Evolutionary conservation across 2,797 vertebrate species (phyloP).

Genomic region (Acanthornis magna): DNA sequence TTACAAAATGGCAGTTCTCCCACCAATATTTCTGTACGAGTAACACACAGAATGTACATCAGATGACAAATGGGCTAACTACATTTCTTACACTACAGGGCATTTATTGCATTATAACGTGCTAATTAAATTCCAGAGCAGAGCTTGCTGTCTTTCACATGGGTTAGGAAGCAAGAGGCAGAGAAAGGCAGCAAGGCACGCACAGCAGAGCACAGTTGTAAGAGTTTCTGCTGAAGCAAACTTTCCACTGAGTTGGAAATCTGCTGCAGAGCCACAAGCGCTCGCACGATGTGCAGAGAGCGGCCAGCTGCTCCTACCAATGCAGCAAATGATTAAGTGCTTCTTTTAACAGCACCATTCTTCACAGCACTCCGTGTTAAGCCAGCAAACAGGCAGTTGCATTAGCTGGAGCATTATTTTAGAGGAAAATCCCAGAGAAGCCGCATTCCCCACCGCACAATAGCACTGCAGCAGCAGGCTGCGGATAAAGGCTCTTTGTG

Average conservation of each 20-base stretch:
- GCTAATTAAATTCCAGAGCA: not conserved
- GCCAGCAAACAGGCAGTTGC: not conserved
- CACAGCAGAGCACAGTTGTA: not conserved
- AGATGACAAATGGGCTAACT: fast-evolving
- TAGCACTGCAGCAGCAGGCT: not conserved
- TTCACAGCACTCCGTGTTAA: not conserved
- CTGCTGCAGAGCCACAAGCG: not conserved
- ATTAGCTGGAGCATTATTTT: not conserved
- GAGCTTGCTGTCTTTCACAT: not conserved
- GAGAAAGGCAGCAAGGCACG: not conserved
- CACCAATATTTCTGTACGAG: not conserved
- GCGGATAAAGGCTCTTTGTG: not conserved
- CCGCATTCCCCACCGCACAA: not conserved
- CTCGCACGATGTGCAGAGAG: not conserved
- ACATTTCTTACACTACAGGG: not conserved
- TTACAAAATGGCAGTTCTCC: not conserved
- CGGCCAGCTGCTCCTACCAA: not conserved
- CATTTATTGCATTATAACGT: not conserved
- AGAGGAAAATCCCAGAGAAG: not conserved
- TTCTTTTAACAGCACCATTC: not conserved
- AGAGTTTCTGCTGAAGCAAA: constrained; percentile 2
- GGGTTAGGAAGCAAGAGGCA: not conserved
- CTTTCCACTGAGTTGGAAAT: not conserved
- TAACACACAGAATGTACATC: fast-evolving
- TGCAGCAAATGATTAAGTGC: not conserved